Evolutionary conservation across 2,797 vertebrate species (phyloP).

Genomic region (Amphiprion clarkii): DNA sequence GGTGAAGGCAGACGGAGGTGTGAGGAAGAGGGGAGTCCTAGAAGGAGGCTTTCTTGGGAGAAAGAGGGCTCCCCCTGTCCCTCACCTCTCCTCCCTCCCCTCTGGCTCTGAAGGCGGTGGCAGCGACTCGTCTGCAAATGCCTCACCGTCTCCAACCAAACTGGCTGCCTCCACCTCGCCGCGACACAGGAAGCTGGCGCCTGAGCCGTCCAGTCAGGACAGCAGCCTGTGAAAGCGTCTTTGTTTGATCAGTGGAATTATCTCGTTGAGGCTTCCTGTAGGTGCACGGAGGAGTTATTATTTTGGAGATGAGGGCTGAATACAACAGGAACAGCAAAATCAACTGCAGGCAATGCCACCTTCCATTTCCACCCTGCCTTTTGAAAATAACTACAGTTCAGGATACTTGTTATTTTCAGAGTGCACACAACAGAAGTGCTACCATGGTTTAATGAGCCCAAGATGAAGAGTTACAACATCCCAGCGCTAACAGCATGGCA

Average conservation of each 20-base stretch:
- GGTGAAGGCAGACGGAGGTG: conserved; percentile 85
- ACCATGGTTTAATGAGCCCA: conserved; percentile 11
- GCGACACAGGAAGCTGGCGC: conserved; percentile 88
- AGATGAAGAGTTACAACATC: conserved; percentile 13
- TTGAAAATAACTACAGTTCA: background rate
- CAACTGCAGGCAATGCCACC: conserved; percentile 6
- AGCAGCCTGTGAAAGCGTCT: conserved; percentile 77
- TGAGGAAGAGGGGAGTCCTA: conserved; percentile 89
- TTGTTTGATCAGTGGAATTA: conserved; percentile 6
- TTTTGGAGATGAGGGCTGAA: conserved; percentile 2
- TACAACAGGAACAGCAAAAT: conserved; percentile 17
- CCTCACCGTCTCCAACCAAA: conserved; percentile 95
- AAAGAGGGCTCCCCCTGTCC: conserved; percentile 88
- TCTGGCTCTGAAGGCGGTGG: conserved; percentile 85
- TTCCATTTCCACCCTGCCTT: background rate
- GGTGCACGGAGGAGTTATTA: background rate
- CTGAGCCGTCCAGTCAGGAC: conserved; percentile 89
- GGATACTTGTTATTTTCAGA: conserved; percentile 12
- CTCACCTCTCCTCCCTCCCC: conserved; percentile 87
- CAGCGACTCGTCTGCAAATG: conserved; percentile 89
- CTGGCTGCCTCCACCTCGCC: conserved; percentile 88
- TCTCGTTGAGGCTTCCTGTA: background rate
- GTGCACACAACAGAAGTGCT: conserved; percentile 14
- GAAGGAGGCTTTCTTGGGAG: conserved; percentile 92
- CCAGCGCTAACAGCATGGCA: conserved; percentile 12